phyloP scores from a whole-genome alignment of 2,888 invertebrate genomes.

The Ditylenchus weischeri region DNA sequence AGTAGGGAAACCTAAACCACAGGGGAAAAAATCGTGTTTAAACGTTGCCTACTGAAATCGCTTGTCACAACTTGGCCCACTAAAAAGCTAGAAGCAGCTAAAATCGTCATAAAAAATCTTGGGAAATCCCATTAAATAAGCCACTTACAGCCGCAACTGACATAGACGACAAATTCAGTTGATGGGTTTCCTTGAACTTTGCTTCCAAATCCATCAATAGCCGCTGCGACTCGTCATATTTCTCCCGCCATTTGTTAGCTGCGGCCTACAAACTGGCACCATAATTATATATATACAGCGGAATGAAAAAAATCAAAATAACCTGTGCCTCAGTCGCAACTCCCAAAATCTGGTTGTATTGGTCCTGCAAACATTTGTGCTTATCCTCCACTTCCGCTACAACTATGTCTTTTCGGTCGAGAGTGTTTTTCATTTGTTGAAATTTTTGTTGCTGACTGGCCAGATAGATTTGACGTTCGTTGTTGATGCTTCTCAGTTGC shows the following conservation, averaged over 20 bases:
- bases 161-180: slow-evolving; percentile 6
- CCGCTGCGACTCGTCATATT: slow-evolving; percentile 10
- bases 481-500: slow-evolving; percentile 3
- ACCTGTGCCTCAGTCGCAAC: slow-evolving; percentile 2
- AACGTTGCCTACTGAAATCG: too few relatives aligned
- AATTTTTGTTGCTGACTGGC: not conserved
- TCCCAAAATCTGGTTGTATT: slow-evolving; percentile 1
- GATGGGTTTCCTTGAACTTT: not conserved
- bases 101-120: too few relatives aligned
- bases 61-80: too few relatives aligned
- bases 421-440: not conserved
- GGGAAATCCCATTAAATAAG: not conserved
- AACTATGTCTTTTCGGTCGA: not conserved
- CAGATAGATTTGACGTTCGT: slow-evolving; percentile 4
- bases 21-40: too few relatives aligned
- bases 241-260: slow-evolving; percentile 1
- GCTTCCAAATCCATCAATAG: not conserved
- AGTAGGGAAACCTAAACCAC: too few relatives aligned
- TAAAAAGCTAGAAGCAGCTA: too few relatives aligned
- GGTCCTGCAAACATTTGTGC: not conserved
- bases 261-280: not conserved
- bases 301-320: too few relatives aligned
- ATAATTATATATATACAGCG: not conserved
- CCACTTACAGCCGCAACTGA: not conserved
- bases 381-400: not conserved